Evolutionary conservation across 2,888 invertebrate species (phyloP).

Genomic region (Cryptocheilus praepositus): DNA sequence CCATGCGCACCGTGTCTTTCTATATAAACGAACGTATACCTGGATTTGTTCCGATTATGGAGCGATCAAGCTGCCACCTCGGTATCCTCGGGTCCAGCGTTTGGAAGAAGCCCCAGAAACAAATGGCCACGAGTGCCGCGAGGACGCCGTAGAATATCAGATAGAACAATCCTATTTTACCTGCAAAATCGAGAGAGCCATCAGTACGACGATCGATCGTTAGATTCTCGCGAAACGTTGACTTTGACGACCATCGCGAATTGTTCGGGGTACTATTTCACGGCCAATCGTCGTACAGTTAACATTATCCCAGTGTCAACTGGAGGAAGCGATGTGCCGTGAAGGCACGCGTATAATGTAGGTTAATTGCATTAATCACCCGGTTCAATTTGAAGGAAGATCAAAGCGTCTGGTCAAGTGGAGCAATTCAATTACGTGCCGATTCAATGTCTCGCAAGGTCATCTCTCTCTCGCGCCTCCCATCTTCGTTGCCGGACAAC

Average conservation of each 20-base stretch:
- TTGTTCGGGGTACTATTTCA: too few relatives aligned
- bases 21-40: constrained; percentile 76
- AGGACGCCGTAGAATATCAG: constrained; percentile 93
- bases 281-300: not conserved
- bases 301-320: not conserved
- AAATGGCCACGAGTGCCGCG: constrained; percentile 93
- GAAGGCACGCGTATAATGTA: constrained; percentile 39
- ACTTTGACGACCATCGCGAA: too few relatives aligned
- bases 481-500: not conserved
- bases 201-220: too few relatives aligned
- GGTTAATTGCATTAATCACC: constrained; percentile 64
- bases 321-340: too few relatives aligned
- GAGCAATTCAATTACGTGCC: constrained; percentile 72
- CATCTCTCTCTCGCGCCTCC: constrained; percentile 14
- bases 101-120: constrained; percentile 95
- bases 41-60: constrained; percentile 96
- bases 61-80: constrained; percentile 89
- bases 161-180: constrained; percentile 96
- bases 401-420: constrained; percentile 71
- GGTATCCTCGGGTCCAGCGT: constrained; percentile 93
- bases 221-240: too few relatives aligned
- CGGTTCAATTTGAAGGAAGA: constrained; percentile 68
- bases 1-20: too few relatives aligned
- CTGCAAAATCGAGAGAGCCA: constrained; percentile 77
- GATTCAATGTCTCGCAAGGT: constrained; percentile 65